These are phyloP conservation scores for Scaptomyza pallida DNA, from an alignment of 1,140 invertebrate species.

Conservation along the genomic window DNA sequence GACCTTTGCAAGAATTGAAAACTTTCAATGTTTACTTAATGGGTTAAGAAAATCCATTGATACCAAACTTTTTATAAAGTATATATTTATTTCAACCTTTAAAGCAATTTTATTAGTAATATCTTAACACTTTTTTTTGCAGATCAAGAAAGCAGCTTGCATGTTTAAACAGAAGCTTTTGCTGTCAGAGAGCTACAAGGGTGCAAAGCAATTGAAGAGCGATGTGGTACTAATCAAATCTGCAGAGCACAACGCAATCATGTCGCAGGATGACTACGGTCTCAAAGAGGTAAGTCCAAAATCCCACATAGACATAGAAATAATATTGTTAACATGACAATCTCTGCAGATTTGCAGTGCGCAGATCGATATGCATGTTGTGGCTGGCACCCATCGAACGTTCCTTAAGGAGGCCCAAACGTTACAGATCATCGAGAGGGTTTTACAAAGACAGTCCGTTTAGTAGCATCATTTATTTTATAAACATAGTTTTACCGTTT, in stretches of 20 bases:
- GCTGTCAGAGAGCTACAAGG: slow-evolving; percentile 89
- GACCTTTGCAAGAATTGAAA: no score
- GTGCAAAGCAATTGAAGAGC: slow-evolving; percentile 87
- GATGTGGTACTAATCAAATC: slow-evolving; percentile 92
- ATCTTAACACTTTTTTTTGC: no score
- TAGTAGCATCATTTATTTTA: slow-evolving; percentile 36
- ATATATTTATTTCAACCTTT: no score
- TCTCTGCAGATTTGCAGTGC: slow-evolving; percentile 87
- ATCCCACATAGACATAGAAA: neutral
- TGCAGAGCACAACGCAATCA: slow-evolving; percentile 89
- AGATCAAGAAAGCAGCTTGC: slow-evolving; percentile 88
- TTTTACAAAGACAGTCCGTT: slow-evolving; percentile 55
- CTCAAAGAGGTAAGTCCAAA: slow-evolving; percentile 87
- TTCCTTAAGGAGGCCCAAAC: slow-evolving; percentile 89
- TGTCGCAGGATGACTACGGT: slow-evolving; percentile 91
- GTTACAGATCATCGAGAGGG: slow-evolving; percentile 85
- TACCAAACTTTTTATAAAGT: no score
- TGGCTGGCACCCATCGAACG: slow-evolving; percentile 92
- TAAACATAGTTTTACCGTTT: slow-evolving; percentile 9
- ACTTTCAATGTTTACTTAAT: no score
- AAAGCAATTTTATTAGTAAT: no score
- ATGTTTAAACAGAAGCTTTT: slow-evolving; percentile 91
- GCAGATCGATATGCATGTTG: slow-evolving; percentile 87
- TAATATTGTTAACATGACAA: neutral
- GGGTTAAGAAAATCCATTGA: no score